phyloP scores from a whole-genome alignment of 2,113 vertebrate species.

The Porphyrio hochstetteri region DNA sequence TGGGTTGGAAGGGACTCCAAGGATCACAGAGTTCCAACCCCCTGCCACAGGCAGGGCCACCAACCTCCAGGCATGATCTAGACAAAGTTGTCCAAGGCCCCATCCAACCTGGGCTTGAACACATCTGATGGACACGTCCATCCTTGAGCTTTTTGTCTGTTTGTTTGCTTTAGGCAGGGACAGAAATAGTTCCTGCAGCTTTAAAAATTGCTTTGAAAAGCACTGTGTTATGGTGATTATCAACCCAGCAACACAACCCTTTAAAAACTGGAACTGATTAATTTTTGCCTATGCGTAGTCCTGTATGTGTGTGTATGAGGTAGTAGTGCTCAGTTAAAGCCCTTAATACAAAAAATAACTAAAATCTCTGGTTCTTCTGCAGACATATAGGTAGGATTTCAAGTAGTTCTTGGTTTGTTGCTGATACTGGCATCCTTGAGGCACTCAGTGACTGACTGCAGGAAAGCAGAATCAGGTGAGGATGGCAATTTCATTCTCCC shows the following conservation, averaged over 20 bases:
- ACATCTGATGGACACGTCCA: background rate
- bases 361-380: background rate
- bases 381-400: background rate
- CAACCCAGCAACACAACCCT: background rate
- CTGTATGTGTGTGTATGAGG: background rate
- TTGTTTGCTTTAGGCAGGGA: background rate
- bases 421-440: background rate
- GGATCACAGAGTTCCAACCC: no score
- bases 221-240: background rate
- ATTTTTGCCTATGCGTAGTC: background rate
- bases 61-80: no score
- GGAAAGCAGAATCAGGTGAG: background rate
- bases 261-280: background rate
- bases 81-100: no score
- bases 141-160: background rate
- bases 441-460: background rate
- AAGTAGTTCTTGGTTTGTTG: background rate
- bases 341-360: background rate
- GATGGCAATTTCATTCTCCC: background rate
- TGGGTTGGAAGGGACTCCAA: no score
- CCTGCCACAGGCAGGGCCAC: no score
- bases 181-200: background rate
- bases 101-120: no score
- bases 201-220: background rate
- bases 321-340: fast-evolving